These are phyloP conservation scores for Entelurus aequoreus DNA, from an alignment of 2,113 vertebrate species.

Conservation along the genomic window DNA sequence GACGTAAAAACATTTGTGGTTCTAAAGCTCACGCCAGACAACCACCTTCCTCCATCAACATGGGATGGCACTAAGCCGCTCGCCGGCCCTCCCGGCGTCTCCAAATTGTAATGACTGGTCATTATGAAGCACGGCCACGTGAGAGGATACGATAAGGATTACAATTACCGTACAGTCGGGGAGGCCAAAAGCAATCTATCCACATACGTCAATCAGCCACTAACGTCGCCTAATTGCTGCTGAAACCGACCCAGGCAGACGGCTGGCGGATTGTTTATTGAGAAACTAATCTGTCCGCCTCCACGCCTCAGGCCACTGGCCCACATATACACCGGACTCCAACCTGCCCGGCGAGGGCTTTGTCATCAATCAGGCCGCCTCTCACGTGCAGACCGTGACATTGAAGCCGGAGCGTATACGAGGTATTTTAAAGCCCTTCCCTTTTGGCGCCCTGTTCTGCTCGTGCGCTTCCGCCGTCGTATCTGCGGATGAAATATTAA, in stretches of 20 bases:
- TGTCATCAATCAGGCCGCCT: conserved; percentile 42
- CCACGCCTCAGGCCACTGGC: conserved; percentile 26
- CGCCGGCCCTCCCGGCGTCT: conserved; percentile 1
- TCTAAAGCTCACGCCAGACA: not conserved
- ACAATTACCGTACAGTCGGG: conserved; percentile 24
- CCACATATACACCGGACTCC: conserved; percentile 39
- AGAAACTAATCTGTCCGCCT: conserved; percentile 55
- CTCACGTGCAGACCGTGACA: conserved; percentile 28
- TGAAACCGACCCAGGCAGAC: conserved; percentile 41
- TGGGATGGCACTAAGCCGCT: not conserved
- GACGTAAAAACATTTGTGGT: not conserved
- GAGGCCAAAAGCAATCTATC: conserved; percentile 30
- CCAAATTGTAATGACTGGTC: conserved; percentile 18
- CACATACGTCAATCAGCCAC: conserved; percentile 16
- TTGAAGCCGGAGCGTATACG: conserved; percentile 26
- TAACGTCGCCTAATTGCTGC: conserved; percentile 51
- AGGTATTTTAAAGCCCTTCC: conserved; percentile 40
- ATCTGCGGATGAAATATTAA: conserved; percentile 70
- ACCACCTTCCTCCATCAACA: not conserved
- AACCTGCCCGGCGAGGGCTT: conserved; percentile 10
- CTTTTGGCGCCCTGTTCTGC: conserved; percentile 48
- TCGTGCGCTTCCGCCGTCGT: conserved; percentile 49
- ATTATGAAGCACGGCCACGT: conserved; percentile 11
- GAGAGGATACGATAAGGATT: conserved; percentile 28
- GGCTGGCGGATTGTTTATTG: conserved; percentile 64